phyloP scores from a whole-genome alignment of 2,113 vertebrate genomes.

The Gavialis gangeticus region DNA sequence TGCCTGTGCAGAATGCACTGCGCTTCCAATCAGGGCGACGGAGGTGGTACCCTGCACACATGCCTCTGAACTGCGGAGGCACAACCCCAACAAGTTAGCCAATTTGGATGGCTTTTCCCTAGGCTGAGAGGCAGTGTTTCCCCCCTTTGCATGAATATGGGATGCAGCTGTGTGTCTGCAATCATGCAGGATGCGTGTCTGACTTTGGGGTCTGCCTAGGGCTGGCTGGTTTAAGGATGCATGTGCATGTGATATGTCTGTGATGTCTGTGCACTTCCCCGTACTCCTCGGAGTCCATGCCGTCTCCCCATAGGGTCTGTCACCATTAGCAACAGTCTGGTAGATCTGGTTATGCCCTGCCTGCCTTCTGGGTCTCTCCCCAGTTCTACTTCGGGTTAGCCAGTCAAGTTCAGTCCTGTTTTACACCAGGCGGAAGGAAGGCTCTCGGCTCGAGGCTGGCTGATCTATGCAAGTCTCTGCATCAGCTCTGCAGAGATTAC shows the following conservation, averaged over 20 bases:
- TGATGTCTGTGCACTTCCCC: neutral
- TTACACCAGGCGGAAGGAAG: neutral
- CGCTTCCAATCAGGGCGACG: neutral
- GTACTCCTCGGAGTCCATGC: neutral
- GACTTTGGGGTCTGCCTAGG: fast-evolving
- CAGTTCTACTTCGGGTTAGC: neutral
- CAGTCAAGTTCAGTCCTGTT: neutral
- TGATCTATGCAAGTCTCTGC: fast-evolving
- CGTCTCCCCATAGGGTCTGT: neutral
- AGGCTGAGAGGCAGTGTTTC: neutral
- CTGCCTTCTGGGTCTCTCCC: neutral
- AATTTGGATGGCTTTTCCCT: neutral
- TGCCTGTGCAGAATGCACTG: neutral
- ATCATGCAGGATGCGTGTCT: neutral
- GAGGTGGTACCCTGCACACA: neutral
- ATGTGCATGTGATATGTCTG: neutral
- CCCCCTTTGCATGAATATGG: neutral
- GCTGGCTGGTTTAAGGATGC: neutral
- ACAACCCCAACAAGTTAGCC: neutral
- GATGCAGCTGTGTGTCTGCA: neutral
- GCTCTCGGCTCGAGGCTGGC: fast-evolving
- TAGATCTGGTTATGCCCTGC: neutral
- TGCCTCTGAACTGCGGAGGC: neutral
- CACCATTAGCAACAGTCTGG: neutral
- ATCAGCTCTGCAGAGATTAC: neutral